A percentile compares a stretch with the other conserved stretches of the same genome.
These are phyloP conservation scores for Autographa gamma DNA, from an alignment of 2,888 invertebrate species.

Conservation along the genomic window DNA sequence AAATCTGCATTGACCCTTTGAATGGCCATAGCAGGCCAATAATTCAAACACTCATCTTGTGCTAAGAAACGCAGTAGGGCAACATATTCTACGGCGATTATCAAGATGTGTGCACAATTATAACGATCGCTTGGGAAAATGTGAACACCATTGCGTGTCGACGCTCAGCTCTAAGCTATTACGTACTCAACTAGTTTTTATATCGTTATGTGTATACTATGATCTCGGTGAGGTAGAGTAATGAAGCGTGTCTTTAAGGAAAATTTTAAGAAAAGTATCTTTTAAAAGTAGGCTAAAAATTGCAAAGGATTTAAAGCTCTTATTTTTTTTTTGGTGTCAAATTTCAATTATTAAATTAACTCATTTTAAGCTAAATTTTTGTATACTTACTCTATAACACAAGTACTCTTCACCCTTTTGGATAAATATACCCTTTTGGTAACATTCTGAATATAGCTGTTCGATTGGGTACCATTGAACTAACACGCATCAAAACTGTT, in stretches of 20 bases:
- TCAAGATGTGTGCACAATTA: slow-evolving; percentile 1
- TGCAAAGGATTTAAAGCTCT: not conserved
- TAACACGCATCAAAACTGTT: too few species aligned
- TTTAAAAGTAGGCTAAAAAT: not conserved
- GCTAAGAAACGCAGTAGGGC: not conserved
- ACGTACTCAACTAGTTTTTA: slow-evolving; percentile 19
- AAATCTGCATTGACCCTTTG: not conserved
- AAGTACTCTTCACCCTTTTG: too few species aligned
- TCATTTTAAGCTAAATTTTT: too few species aligned
- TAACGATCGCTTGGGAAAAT: slow-evolving; percentile 31
- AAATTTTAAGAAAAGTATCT: not conserved
- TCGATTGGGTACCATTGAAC: too few species aligned
- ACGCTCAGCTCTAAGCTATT: not conserved
- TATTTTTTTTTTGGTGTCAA: not conserved
- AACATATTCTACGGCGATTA: not conserved
- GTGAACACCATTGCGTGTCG: slow-evolving; percentile 31
- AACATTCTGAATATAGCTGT: too few species aligned
- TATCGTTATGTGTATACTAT: not conserved
- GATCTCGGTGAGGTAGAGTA: not conserved
- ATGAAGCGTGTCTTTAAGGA: slow-evolving; percentile 2
- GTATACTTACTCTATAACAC: too few species aligned
- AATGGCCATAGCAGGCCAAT: not conserved
- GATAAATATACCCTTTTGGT: too few species aligned
- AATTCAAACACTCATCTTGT: not conserved
- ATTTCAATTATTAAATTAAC: too few species aligned